Percentiles rank a stretch among this genome's conserved stretches.
Evolutionary conservation across 2,113 vertebrate genomes (phyloP).

Genomic region (Hyperoodon ampullatus): DNA sequence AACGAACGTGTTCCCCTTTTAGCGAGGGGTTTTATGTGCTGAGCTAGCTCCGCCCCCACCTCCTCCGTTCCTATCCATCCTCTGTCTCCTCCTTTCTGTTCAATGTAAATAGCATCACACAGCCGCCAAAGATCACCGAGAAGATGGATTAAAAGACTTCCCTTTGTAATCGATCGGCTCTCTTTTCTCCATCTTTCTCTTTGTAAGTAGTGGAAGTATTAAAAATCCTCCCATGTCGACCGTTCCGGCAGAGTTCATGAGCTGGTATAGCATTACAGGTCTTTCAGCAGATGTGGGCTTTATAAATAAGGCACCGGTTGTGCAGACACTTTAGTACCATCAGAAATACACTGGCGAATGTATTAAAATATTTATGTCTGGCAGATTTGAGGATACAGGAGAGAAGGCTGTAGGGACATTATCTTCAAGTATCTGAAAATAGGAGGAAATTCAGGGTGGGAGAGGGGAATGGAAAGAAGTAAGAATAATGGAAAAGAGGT

Average conservation of each 20-base stretch:
- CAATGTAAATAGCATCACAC: constrained; percentile 36
- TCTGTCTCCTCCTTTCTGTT: constrained; percentile 37
- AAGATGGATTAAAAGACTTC: not conserved
- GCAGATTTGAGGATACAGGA: constrained; percentile 43
- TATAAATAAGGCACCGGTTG: constrained; percentile 44
- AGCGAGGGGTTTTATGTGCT: constrained; percentile 46
- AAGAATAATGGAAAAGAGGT: not conserved
- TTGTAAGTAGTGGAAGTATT: constrained; percentile 1
- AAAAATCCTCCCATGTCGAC: not conserved
- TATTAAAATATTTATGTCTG: constrained; percentile 46
- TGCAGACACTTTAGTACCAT: not conserved
- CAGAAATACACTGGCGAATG: constrained; percentile 11
- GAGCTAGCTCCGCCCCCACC: constrained; percentile 68
- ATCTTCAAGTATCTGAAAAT: constrained; percentile 38
- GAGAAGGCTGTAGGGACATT: not conserved
- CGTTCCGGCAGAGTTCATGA: not conserved
- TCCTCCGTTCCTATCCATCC: constrained; percentile 49
- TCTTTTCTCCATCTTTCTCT: not conserved
- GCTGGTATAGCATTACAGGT: not conserved
- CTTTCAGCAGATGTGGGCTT: constrained; percentile 35
- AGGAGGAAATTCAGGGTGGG: not conserved
- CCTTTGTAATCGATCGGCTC: not conserved
- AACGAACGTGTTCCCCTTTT: constrained; percentile 5
- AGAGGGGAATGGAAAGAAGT: constrained; percentile 1
- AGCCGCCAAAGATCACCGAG: not conserved